Base-by-base conservation (phyloP, 2,797 vertebrate species). In the Cirrhinus molitorella region DNA sequence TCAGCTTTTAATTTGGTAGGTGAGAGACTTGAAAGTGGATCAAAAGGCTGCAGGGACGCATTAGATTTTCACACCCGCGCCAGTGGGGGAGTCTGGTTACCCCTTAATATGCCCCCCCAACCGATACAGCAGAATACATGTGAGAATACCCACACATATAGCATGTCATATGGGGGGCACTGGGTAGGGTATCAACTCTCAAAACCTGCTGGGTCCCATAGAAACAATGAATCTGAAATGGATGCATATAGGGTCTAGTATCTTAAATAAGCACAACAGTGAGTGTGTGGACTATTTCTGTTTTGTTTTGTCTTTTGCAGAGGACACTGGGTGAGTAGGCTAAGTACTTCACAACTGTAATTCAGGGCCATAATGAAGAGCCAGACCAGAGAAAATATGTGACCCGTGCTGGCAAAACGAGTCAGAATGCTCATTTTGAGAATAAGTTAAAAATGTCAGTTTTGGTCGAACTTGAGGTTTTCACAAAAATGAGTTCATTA, bases 221-320 rank as follows among this genome's bases (percentile, higher is more conserved):
- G 93, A 95, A 91, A 95, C 94, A 95, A 95, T 94, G 93, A 92
- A 88, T 90, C 94, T 91, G 92, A 94, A 94, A 92, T 93, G 94
- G 94, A 86, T 78, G 68, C 73, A 79, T 55, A 79, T 63, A 76
- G 63, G 49, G 49, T 83, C 21, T 79, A 47, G 70, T 88, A 90
- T 91, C 87, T 78, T 89, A 93, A 94, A 94, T 94, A 93, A 66
- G 81, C 83, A 37, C 80, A 86, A 70, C 37, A 65, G 45, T 73
- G 16, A 31, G 66, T 3, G 67, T 31, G 78, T 74, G 45, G 65
- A 71, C 79, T 83, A 85, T 86, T 89, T 89, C 5, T 0, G 81
- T 70, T 45, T 85, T 79, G 84, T 83, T 87, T 80, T 71, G 76
- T 86, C 84, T 83, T 83, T 70, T 65, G 68, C 45, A 40, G 66